Evolutionary conservation across 30 jellyfish, hydroid and myxozoan genomes (phyloP), one percentile per base, ranked within the genome.

Genomic region (Phacellophora camtschatica): DNA sequence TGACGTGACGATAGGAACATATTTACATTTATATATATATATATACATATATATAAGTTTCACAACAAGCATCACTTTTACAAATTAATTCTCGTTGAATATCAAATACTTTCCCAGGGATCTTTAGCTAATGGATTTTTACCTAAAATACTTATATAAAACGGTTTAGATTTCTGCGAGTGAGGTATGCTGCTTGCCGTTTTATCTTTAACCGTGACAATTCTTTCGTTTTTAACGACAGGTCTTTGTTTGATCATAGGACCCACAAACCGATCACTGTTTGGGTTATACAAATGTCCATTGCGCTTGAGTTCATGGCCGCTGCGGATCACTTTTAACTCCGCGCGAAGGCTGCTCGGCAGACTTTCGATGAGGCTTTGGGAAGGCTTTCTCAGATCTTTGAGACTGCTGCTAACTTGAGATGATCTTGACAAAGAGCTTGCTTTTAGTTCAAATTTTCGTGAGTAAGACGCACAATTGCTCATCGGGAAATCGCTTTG

Each of bases 71-170:
- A 12, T 15, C 61, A 46, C 2, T 46, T 6, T 0, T 46, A 1
- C 59, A 15, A 46, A 28, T 27, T 46, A 46, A 0, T 45, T 45
- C 3, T 46, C 56, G 18, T 22, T 2, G 20, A 15, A 0, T 11
- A 15, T 51, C 35, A 72, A 1, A 74, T 22, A 22, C 32, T 39
- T 37, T 80, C 66, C 67, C 32, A 53, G n/a, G 71, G 6, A 36
- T 71, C 85, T 27, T 70, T 70, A 35, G 45, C 45, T 16, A 80
- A 32, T 9, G 91, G 91, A 48, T 62, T 80, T 56, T 71, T 80
- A 27, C 91, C 91, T 2, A 80, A 75, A n/a, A 80, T 80, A 27
- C 91, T 80, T 28, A 80, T 80, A 42, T 64, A 80, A 11, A 80
- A 31, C 3, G 83, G 57, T 27, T 66, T 34, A 32, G 84, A 67